Evolutionary conservation across 2,113 vertebrate genomes (phyloP), one percentile per base, ranked within the genome.

Genomic region (Theropithecus gelada): DNA sequence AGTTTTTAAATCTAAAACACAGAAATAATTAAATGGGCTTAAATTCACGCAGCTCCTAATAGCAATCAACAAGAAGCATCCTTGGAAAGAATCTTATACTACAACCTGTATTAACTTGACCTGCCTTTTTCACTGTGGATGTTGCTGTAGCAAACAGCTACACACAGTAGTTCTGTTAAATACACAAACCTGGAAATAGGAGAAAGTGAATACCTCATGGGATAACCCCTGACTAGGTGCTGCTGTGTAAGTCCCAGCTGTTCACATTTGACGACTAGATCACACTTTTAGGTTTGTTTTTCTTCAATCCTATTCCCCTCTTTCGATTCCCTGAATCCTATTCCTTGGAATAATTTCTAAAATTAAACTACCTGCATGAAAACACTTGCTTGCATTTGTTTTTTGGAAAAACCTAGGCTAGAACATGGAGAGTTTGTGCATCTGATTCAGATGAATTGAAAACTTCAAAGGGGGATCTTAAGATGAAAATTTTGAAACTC

Each of bases 21-120:
- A 94, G 8, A 91, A 70, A 89, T 86, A 97, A 94, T 92, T 88
- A 40, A 93, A 66, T 35, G 93, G 73, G 40, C 38, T 38, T 79
- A 50, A 61, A 64, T 89, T 93, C 30, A 70, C n/a, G 50, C 0
- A 75, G 38, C 14, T 88, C 55, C 38, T 73, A 35, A 88, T 4
- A 84, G 5, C 45, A 78, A 23, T 50, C 22, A 75, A 70, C 1
- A 52, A 50, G 88, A 83, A 88, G 18, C 1, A 66, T 75, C 43
- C 35, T 94, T 45, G 20, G 10, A 66, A 78, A 45, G 5, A 30
- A 68, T 61, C 16, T 72, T 73, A 32, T 35, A 35, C 8, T 96
- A 18, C 6, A 40, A 22, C 18, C 96, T 16, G 17, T 8, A 23
- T 79, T 6, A 3, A 43, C 8, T 25, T 70, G 35, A 17, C 2